Base-by-base conservation (phyloP, 2,888 invertebrate species). In the Caradrina clavipalpis region DNA sequence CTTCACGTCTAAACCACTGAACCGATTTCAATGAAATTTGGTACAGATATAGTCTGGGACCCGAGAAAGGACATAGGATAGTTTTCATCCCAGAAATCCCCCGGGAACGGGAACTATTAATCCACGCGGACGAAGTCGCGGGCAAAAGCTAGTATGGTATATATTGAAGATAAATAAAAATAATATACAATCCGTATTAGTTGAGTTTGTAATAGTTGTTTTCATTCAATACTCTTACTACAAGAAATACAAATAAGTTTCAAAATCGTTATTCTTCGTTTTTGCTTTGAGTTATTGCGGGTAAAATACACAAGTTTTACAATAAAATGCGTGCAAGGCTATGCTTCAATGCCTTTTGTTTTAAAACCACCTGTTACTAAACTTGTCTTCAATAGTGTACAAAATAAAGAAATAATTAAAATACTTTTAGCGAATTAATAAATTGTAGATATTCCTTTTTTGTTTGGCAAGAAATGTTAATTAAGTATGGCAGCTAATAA, bases 351-450 rank as follows among this genome's bases (percentile, higher is more conserved):
- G 22, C 17, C 55, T 71, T 70, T 71, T 71, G 42, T 63, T 0
- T 56, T 45, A n/a, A 70, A 59, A 69, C 51, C 47, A 71, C 2
- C 53, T 65, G 71, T 57, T 45, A 45, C 45, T 56, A n/a, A 70
- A 56, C 8, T 45, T 26, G 17, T 35, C 17, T 70, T 15, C 2
- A 3, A 39, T 13, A 47, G 19, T 66, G n/a, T 45, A 50, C 17
- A 22, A 35, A 51, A 63, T 19, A 3, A 26, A 26, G 26, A 26
- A 26, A 3, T 6, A 35, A 56, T 2, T 69, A 50, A n/a, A 39
- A 47, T 39, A 60, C 1, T n/a, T 69, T 8, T 21, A 8, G 8
- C 19, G 15, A 8, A 17, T 17, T 11, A 39, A 19, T 21, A 6
- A 10, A 17, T 7, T 7, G 3, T 22, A 3, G 17, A 57, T 35